Conservation (phyloP, 2,113 vertebrate species). For the Chinchilla lanigera region DNA sequence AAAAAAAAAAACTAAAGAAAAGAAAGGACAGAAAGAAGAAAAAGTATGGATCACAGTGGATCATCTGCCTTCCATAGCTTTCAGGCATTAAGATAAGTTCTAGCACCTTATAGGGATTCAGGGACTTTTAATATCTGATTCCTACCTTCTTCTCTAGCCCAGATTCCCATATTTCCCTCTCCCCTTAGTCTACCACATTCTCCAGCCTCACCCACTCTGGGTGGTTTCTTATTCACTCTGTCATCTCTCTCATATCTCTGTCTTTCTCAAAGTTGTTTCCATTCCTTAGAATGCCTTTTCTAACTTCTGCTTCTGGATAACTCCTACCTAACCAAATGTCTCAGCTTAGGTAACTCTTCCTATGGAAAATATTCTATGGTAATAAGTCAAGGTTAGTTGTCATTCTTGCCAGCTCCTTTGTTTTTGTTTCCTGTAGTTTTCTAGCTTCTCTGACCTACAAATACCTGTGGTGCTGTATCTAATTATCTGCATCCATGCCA, state of each 20-base stretch:
- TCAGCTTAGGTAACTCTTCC: background rate
- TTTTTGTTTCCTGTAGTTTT: background rate
- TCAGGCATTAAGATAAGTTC: background rate
- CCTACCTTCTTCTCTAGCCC: background rate
- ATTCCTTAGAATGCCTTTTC: background rate
- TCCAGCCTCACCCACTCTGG: background rate
- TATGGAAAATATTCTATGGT: background rate
- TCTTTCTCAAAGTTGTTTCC: background rate
- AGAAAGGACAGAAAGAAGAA: background rate
- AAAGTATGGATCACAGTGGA: background rate
- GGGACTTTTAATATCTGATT: background rate
- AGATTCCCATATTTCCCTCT: background rate
- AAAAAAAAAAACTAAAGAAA: no score
- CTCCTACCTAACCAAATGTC: background rate
- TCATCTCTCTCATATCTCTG: background rate
- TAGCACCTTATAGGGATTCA: background rate
- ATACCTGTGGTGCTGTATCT: background rate
- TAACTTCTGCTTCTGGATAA: background rate
- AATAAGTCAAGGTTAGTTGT: background rate
- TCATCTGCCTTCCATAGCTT: background rate
- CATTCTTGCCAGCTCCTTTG: background rate
- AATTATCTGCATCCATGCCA: background rate
- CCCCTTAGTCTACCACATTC: no score
- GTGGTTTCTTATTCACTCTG: background rate
- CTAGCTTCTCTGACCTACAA: background rate